Base-by-base conservation (phyloP, 2,113 vertebrate species). In the Cariama cristata region DNA sequence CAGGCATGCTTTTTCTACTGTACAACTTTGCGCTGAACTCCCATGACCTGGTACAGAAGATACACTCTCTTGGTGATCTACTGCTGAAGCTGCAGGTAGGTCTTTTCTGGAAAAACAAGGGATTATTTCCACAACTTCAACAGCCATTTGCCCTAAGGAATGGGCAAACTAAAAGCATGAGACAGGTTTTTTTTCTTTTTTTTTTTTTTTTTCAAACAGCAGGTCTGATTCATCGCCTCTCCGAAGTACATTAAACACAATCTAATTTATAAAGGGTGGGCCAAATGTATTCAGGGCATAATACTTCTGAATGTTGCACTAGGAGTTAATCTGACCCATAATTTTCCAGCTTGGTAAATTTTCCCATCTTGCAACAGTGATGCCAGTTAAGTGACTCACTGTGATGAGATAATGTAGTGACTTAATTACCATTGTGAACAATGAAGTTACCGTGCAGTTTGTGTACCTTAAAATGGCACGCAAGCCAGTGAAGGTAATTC, bases 341-440 rank as follows among this genome's bases (percentile, higher is more conserved):
- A 97, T 97, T 97, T 97, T 97, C 95, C 96, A 96, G 38, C 77
- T 91, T 97, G 97, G 95, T 96, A 97, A 95, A 96, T 96, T 96
- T 97, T 97, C 97, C 95, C 96, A 91, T 97, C 89, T 95, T 96
- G 95, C 96, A 96, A 95, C 42, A 86, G 93, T 87, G 76, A 96
- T 97, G 95, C 95, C 97, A 96, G 94, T 94, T 96, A 97, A 96
- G 81, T 97, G 95, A 97, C 91, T 97, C 96, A 96, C 93, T 62
- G 71, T 83, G 95, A 97, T 97, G 97, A 97, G 96, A 94, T 97
- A 97, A 97, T 97, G 95, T 90, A 94, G 91, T 96, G 87, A 96
- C 81, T 97, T 97, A 97, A 97, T 96, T 97, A 95, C 89, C 84
- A 80, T 74, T 95, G 94, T 82, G 91, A 97, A 97, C 97, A 97